These are phyloP conservation scores for Scolopax mira DNA, from an alignment of 2,113 vertebrate species.

Conservation along the genomic window DNA sequence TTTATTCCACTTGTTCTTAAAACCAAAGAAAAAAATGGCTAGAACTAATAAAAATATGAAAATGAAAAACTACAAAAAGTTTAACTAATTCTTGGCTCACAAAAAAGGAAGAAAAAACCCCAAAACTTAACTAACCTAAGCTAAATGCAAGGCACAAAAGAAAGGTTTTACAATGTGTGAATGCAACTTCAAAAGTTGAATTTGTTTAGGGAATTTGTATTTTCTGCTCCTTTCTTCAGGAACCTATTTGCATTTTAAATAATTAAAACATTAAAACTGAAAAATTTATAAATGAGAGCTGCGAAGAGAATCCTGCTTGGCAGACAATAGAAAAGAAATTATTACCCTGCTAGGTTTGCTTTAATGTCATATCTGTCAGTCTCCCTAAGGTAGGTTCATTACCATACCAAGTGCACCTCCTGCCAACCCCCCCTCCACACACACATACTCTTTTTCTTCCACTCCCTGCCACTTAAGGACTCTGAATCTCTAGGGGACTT, in stretches of 20 bases:
- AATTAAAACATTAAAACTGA: conserved; percentile 85
- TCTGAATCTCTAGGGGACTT: conserved; percentile 54
- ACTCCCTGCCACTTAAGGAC: conserved; percentile 43
- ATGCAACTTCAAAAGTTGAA: conserved; percentile 40
- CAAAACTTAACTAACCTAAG: neutral
- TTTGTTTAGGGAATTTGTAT: conserved; percentile 74
- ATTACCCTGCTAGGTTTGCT: conserved; percentile 65
- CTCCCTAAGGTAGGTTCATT: conserved; percentile 70
- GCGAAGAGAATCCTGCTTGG: conserved; percentile 71
- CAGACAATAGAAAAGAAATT: conserved; percentile 75
- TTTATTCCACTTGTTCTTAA: neutral
- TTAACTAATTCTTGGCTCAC: neutral
- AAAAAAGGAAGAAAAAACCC: neutral
- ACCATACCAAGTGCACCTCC: conserved; percentile 53
- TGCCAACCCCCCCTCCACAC: neutral
- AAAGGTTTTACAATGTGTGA: neutral
- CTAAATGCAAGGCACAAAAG: neutral
- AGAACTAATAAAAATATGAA: neutral
- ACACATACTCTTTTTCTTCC: conserved; percentile 24
- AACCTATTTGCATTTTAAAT: conserved; percentile 86
- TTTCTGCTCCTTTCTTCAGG: conserved; percentile 73
- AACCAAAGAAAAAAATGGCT: neutral
- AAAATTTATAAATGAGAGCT: conserved; percentile 83
- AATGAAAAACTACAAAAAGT: neutral
- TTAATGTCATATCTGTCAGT: conserved; percentile 75